Percentiles rank a stretch among this genome's conserved stretches.
phyloP scores from a whole-genome alignment of 2,113 vertebrate genomes.

The Platysteira castanea region DNA sequence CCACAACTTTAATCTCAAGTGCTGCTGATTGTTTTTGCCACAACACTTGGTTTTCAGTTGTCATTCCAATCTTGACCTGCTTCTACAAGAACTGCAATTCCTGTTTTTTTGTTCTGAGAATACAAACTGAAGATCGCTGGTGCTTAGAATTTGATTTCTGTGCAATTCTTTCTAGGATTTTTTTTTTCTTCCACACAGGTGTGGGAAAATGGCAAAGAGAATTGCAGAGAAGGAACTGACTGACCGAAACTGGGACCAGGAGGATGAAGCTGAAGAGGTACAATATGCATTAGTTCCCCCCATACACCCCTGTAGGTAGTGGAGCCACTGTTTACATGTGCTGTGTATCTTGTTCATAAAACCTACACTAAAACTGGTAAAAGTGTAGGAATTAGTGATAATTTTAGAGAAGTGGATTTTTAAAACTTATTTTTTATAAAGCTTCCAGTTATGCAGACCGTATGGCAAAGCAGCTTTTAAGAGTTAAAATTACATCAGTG shows the following conservation, averaged over 20 bases:
- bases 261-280: constrained; percentile 96
- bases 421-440: not conserved
- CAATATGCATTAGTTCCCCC: fast-evolving
- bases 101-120: not conserved
- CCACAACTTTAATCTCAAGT: not conserved
- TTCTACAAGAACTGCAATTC: not conserved
- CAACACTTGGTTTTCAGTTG: not conserved
- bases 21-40: not conserved
- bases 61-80: not conserved
- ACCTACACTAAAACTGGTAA: not conserved
- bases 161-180: not conserved
- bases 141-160: not conserved
- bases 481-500: not conserved
- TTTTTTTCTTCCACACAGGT: not conserved
- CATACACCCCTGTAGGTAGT: not conserved
- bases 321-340: not conserved
- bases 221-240: constrained; percentile 95
- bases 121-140: not conserved
- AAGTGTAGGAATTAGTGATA: not conserved
- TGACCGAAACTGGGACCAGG: constrained; percentile 97
- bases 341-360: not conserved
- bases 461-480: not conserved
- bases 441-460: fast-evolving
- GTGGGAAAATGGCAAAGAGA: constrained; percentile 88
- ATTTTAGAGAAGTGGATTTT: not conserved